These are phyloP conservation scores for Beroe forskalii DNA, from an alignment of 37 sponge, comb jelly and placozoan species.

Conservation along the genomic window DNA sequence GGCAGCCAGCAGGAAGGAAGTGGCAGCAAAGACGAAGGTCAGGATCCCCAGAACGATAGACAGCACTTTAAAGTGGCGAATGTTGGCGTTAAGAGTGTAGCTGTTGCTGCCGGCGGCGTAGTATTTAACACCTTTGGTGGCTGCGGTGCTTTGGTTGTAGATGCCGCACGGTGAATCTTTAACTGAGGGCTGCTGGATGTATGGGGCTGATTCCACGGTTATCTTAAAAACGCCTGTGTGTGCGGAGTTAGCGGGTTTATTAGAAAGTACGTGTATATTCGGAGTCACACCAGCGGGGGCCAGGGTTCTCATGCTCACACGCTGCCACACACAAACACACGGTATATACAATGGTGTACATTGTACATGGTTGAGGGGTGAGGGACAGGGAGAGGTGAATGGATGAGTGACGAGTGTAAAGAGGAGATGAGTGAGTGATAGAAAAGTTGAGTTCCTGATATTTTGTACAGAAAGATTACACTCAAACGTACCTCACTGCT, in stretches of 20 bases:
- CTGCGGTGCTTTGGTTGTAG: neutral
- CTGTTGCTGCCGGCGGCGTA: neutral
- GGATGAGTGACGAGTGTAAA: too few species aligned
- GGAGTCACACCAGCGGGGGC: too few species aligned
- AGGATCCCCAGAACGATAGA: slow-evolving; percentile 50
- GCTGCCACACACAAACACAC: too few species aligned
- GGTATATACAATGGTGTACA: too few species aligned
- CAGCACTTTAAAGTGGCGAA: slow-evolving; percentile 60
- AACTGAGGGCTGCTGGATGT: slow-evolving; percentile 26
- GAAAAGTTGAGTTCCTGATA: too few species aligned
- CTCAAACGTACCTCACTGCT: too few species aligned
- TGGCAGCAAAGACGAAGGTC: slow-evolving; percentile 62
- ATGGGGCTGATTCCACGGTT: neutral
- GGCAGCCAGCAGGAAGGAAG: slow-evolving; percentile 57
- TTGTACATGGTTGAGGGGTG: too few species aligned
- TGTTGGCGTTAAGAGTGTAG: slow-evolving; percentile 26
- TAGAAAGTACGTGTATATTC: too few species aligned
- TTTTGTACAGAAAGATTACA: too few species aligned
- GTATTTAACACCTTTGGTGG: slow-evolving; percentile 7
- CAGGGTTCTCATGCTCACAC: too few species aligned
- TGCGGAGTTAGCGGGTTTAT: slow-evolving; percentile 35
- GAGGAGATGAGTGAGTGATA: too few species aligned
- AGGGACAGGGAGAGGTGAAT: too few species aligned
- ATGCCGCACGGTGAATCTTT: neutral
- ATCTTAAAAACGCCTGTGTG: slow-evolving; percentile 47